These are phyloP conservation scores for Branchinecta lynchi DNA, from an alignment of 1,140 invertebrate genomes.

Conservation along the genomic window DNA sequence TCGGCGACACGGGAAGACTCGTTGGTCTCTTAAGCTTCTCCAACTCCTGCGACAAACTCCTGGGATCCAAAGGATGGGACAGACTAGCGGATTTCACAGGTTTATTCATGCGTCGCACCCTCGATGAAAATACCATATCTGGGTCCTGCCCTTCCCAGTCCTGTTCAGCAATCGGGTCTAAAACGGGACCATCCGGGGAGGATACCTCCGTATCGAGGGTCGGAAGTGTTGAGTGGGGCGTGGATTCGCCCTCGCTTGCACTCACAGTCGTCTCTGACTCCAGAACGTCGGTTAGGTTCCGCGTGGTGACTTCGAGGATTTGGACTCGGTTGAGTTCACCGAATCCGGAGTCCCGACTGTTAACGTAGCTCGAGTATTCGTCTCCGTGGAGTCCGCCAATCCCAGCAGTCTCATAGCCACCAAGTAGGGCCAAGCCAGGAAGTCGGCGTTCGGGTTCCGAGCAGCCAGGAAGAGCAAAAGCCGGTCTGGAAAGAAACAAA, in stretches of 20 bases:
- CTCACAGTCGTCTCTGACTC: slow-evolving; percentile 2
- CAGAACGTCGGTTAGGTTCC: not conserved
- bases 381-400: not conserved
- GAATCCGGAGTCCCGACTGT: not conserved
- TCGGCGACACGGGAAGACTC: not conserved
- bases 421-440: too few species aligned
- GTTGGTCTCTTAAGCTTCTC: not conserved
- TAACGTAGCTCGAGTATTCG: not conserved
- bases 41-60: not conserved
- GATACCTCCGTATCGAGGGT: not conserved
- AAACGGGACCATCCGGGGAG: not conserved
- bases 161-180: not conserved
- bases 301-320: not conserved
- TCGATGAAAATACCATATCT: not conserved
- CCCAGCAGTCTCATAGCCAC: not conserved
- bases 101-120: not conserved
- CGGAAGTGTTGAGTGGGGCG: not conserved
- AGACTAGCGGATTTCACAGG: not conserved
- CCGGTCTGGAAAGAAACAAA: not conserved
- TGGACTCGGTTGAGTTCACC: not conserved
- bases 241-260: not conserved
- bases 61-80: not conserved
- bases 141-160: not conserved
- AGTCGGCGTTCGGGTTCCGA: too few species aligned
- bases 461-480: not conserved